phyloP scores from a whole-genome alignment of 1,140 invertebrate genomes.

The Apis laboriosa region DNA sequence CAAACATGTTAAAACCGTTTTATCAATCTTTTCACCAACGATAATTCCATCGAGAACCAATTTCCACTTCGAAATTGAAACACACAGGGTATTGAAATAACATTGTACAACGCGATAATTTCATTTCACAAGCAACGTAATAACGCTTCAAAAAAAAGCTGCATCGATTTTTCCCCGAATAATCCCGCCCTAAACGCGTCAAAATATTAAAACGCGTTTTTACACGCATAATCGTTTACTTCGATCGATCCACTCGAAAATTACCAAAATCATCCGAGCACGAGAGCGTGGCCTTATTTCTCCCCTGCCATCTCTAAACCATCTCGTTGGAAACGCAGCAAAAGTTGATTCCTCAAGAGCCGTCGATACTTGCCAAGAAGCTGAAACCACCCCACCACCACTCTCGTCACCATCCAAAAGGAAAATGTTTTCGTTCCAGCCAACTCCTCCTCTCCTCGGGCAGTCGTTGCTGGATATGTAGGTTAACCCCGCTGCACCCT shows the following conservation, averaged over 20 bases:
- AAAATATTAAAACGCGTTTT: too few relatives aligned
- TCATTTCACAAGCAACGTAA: too few relatives aligned
- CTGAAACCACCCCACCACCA: neutral
- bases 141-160: too few relatives aligned
- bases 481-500: conserved; percentile 60
- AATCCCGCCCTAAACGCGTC: too few relatives aligned
- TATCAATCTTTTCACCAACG: neutral
- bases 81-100: neutral
- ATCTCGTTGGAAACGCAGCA: conserved; percentile 1
- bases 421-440: conserved; percentile 47
- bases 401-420: neutral
- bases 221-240: too few relatives aligned
- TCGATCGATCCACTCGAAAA: neutral
- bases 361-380: conserved; percentile 26
- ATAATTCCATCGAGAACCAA: neutral
- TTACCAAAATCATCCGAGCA: neutral
- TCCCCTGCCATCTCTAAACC: neutral
- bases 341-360: conserved; percentile 6
- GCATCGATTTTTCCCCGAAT: too few relatives aligned
- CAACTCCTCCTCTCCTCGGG: conserved; percentile 29
- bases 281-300: neutral
- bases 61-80: neutral
- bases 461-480: conserved; percentile 56
- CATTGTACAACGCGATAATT: neutral
- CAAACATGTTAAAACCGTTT: too few relatives aligned